These are phyloP conservation scores for Quadriops clusia DNA, from an alignment of 2,888 invertebrate species.

Conservation along the genomic window DNA sequence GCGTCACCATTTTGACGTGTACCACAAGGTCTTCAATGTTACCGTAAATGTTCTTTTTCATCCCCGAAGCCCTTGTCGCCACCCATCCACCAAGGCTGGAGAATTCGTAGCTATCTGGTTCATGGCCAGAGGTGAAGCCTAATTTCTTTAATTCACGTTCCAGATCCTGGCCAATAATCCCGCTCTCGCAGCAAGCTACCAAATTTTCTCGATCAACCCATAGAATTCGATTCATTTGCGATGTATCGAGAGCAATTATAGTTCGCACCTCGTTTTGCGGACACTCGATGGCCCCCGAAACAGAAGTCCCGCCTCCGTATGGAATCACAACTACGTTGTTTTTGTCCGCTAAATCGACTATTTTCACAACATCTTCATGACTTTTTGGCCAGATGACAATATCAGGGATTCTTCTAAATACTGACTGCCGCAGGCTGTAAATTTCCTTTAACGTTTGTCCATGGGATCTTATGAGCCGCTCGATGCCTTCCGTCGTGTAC, in stretches of 20 bases:
- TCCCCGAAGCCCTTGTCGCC: conserved; percentile 51
- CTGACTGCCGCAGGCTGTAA: conserved; percentile 58
- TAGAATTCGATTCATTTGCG: conserved; percentile 88
- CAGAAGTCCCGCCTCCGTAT: conserved; percentile 90
- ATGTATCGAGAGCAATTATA: conserved; percentile 85
- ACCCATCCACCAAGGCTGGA: conserved; percentile 92
- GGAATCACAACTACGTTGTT: conserved; percentile 78
- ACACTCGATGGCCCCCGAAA: conserved; percentile 78
- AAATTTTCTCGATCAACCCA: conserved; percentile 86
- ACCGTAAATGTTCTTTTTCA: conserved; percentile 97
- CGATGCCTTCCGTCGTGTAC: conserved; percentile 63
- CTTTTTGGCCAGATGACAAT: conserved; percentile 83
- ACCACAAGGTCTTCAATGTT: conserved; percentile 94
- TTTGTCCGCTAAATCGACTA: conserved; percentile 65
- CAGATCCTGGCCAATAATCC: conserved; percentile 89
- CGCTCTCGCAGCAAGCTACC: conserved; percentile 73
- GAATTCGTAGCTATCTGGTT: conserved; percentile 98
- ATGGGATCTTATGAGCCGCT: conserved; percentile 78
- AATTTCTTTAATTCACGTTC: conserved; percentile 68
- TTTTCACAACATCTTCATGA: conserved; percentile 73
- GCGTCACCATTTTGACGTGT: conserved; percentile 78
- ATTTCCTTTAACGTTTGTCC: conserved; percentile 92
- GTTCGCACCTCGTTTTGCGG: conserved; percentile 65
- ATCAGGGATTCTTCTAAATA: conserved; percentile 80
- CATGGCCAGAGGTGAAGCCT: conserved; percentile 87